These are phyloP conservation scores for Lepidocyrtinus sp. DNA, from an alignment of 2,888 invertebrate species.

Conservation along the genomic window DNA sequence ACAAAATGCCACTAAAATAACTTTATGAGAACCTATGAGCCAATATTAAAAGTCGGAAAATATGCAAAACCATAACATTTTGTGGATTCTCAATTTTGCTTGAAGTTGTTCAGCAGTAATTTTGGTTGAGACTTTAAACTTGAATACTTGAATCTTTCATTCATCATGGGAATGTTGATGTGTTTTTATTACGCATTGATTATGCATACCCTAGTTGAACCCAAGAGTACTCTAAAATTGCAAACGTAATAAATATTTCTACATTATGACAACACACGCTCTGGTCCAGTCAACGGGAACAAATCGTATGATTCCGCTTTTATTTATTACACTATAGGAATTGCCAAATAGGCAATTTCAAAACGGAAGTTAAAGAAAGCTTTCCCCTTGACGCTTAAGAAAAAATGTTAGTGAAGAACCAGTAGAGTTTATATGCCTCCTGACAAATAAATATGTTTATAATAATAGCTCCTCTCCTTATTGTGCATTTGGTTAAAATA, in stretches of 20 bases:
- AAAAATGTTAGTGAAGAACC: conserved; percentile 9
- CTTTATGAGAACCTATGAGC: too few relatives aligned
- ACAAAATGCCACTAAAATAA: too few relatives aligned
- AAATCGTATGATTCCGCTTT: conserved; percentile 44
- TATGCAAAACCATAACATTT: too few relatives aligned
- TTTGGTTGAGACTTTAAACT: too few relatives aligned
- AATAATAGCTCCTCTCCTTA: not conserved
- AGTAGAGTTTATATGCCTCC: conserved; percentile 6
- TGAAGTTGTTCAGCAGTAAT: too few relatives aligned
- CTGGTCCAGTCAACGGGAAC: conserved; percentile 44
- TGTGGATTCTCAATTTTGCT: too few relatives aligned
- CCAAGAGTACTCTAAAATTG: not conserved
- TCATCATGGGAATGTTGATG: not conserved
- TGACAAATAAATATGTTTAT: not conserved
- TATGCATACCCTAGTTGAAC: not conserved
- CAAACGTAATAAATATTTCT: not conserved
- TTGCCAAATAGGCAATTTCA: conserved; percentile 62
- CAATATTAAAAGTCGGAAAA: too few relatives aligned
- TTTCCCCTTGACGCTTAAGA: conserved; percentile 30
- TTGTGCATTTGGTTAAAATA: conserved; percentile 20
- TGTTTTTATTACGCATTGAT: not conserved
- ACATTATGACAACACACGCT: not conserved
- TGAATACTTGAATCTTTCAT: conserved; percentile 9
- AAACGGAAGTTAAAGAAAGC: conserved; percentile 63
- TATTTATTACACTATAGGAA: conserved; percentile 51